Evolutionary conservation across 30 jellyfish, hydroid and myxozoan genomes (phyloP).

Genomic region (Hydractinia echinata): DNA sequence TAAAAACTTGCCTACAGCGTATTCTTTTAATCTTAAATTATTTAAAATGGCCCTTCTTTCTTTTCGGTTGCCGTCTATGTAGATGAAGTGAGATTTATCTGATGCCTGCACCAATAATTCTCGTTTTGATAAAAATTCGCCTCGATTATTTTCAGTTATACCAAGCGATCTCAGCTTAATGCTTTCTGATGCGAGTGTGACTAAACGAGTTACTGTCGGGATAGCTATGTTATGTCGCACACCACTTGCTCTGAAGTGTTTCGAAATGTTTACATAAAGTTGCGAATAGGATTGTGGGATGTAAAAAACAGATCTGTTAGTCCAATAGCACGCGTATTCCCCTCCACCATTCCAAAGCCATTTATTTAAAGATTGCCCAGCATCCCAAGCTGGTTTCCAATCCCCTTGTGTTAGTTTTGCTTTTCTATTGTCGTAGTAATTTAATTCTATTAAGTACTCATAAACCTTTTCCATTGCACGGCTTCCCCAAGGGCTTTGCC

Average conservation of each 20-base stretch:
- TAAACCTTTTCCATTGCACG: conserved; percentile 87
- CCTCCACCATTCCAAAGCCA: conserved; percentile 97
- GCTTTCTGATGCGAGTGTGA: conserved; percentile 42
- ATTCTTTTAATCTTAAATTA: conserved; percentile 67
- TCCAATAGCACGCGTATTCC: conserved; percentile 56
- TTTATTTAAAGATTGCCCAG: conserved; percentile 52
- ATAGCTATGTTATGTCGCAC: conserved; percentile 88
- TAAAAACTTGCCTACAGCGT: conserved; percentile 84
- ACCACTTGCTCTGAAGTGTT: conserved; percentile 82
- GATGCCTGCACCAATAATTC: conserved; percentile 50
- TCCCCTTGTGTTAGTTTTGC: conserved; percentile 74
- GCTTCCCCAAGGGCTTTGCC: conserved; percentile 98
- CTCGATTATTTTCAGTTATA: conserved; percentile 15
- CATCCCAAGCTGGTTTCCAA: conserved; percentile 93
- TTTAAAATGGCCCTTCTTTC: conserved; percentile 56
- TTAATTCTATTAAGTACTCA: conserved; percentile 72
- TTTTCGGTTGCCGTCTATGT: conserved; percentile 55
- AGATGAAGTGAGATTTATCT: conserved; percentile 37
- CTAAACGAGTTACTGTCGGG: conserved; percentile 65
- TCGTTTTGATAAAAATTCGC: conserved; percentile 37
- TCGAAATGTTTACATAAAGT: conserved; percentile 41
- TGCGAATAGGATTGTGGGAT: conserved; percentile 46
- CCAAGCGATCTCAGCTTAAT: conserved; percentile 31
- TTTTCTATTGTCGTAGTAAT: conserved; percentile 54
- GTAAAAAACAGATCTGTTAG: conserved; percentile 45